phyloP scores from a whole-genome alignment of 1,140 invertebrate genomes.

The Procambarus clarkii region DNA sequence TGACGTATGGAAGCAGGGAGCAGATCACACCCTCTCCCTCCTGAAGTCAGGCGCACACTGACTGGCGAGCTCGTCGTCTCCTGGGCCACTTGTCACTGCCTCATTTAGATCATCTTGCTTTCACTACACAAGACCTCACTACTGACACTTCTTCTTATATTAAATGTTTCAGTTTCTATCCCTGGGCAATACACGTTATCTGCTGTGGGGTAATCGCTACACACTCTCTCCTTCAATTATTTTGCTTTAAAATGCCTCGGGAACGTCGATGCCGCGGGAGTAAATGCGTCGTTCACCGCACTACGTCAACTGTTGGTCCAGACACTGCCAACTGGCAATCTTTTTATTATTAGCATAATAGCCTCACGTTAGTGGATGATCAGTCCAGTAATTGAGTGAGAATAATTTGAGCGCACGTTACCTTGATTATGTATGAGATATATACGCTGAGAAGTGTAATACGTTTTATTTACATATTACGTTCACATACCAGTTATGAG shows the following conservation, averaged over 20 bases:
- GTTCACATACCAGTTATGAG: too few relatives aligned
- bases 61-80: background rate
- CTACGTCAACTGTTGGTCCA: too few relatives aligned
- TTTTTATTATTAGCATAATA: too few relatives aligned
- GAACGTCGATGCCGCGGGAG: too few relatives aligned
- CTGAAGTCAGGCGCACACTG: background rate
- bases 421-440: background rate
- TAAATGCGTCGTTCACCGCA: too few relatives aligned
- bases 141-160: too few relatives aligned
- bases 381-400: background rate
- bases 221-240: background rate
- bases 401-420: background rate
- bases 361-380: background rate
- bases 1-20: background rate
- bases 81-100: background rate
- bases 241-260: too few relatives aligned
- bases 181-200: background rate
- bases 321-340: too few relatives aligned
- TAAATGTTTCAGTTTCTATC: too few relatives aligned
- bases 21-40: background rate
- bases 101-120: background rate
- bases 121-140: background rate
- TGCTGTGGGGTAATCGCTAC: background rate
- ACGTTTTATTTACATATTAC: too few relatives aligned
- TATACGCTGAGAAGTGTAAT: too few relatives aligned